Evolutionary conservation across 1,140 invertebrate species (phyloP).

Genomic region (Cherax quadricarinatus): DNA sequence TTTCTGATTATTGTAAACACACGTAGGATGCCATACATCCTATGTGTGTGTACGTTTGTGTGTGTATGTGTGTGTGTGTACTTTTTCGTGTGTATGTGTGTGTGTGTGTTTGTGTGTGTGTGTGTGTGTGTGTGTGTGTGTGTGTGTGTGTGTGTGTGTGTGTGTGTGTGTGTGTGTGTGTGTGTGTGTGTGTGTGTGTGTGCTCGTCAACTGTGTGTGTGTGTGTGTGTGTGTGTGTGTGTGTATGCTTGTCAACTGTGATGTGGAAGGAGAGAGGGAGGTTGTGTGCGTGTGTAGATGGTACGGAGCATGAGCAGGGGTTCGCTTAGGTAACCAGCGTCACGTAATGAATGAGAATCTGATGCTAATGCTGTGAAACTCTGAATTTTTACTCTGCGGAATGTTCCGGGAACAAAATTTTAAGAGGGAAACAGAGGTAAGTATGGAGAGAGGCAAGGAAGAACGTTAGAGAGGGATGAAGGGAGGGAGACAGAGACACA

Average conservation of each 20-base stretch:
- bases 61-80: no score
- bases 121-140: conserved; percentile 34
- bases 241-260: conserved; percentile 5
- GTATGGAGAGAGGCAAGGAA: background rate
- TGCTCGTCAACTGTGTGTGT: conserved; percentile 5
- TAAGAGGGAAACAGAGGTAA: background rate
- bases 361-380: no score
- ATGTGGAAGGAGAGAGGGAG: background rate
- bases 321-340: no score
- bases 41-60: no score
- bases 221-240: conserved; percentile 9
- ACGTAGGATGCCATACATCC: no score
- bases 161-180: background rate
- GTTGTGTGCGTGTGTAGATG: no score
- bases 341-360: background rate
- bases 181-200: conserved; percentile 18
- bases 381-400: background rate
- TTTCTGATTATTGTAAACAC: no score
- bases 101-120: conserved; percentile 28
- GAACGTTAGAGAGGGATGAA: no score
- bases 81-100: conserved; percentile 3
- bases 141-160: background rate
- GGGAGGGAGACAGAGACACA: no score
- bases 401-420: no score
- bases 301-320: no score